A percentile compares a stretch with the other conserved stretches of the same genome.
Conservation (phyloP, 2,888 invertebrate species). For the Lasioglossum pauxillum region DNA sequence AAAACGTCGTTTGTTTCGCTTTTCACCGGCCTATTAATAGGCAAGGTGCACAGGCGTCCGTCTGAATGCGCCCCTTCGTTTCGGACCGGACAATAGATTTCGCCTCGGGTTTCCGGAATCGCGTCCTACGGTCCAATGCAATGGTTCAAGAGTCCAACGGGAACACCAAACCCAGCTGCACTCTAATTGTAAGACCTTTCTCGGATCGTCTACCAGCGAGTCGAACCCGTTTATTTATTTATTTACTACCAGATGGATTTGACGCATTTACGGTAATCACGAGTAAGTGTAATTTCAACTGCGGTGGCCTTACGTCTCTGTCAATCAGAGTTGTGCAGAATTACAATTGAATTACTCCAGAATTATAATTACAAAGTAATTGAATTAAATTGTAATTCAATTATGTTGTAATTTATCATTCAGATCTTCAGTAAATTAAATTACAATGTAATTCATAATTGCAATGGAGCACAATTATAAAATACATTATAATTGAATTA, state of each 20-base stretch:
- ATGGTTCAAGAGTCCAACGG: not conserved
- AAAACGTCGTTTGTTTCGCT: slow-evolving; percentile 16
- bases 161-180: not conserved
- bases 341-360: too few species aligned
- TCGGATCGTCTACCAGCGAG: not conserved
- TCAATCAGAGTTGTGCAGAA: too few species aligned
- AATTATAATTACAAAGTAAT: too few species aligned
- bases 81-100: not conserved
- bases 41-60: slow-evolving; percentile 9
- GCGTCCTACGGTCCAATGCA: not conserved
- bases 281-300: not conserved
- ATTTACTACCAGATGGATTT: not conserved
- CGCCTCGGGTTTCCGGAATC: not conserved
- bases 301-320: too few species aligned
- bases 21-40: slow-evolving; percentile 6
- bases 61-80: slow-evolving; percentile 9
- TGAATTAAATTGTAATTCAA: too few species aligned
- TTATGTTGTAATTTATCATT: too few species aligned
- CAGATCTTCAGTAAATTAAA: too few species aligned
- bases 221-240: not conserved
- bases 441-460: too few species aligned
- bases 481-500: too few species aligned
- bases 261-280: not conserved
- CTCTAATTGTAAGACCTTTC: not conserved
- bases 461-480: too few species aligned